phyloP scores from a whole-genome alignment of 2,797 vertebrate species.

The Sciurus carolinensis region DNA sequence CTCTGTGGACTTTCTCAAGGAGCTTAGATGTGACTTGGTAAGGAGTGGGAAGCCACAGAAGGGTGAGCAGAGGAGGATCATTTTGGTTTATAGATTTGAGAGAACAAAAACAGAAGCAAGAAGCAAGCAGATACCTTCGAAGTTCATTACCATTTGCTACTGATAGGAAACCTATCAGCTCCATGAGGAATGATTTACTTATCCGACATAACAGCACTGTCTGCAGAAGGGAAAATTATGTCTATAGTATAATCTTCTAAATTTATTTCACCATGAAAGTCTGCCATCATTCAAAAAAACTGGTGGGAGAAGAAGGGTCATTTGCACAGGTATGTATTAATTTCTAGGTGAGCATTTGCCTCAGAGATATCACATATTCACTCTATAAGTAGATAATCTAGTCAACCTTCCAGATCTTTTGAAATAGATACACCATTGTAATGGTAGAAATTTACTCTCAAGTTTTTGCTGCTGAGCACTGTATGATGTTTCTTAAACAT shows the following conservation, averaged over 20 bases:
- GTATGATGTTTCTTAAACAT: constrained; percentile 59
- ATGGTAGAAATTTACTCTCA: constrained; percentile 52
- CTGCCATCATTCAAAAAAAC: constrained; percentile 48
- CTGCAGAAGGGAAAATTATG: neutral
- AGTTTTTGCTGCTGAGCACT: constrained; percentile 57
- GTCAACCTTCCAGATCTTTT: constrained; percentile 65
- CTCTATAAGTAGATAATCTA: constrained; percentile 57
- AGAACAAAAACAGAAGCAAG: neutral
- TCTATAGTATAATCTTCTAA: constrained; percentile 1
- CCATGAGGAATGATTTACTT: neutral
- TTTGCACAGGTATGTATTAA: constrained; percentile 26
- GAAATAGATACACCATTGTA: constrained; percentile 63
- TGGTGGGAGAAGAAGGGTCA: neutral
- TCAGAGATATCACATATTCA: neutral
- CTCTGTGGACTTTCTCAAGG: neutral
- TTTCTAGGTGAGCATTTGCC: constrained; percentile 16
- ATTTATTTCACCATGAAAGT: constrained; percentile 44
- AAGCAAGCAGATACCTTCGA: neutral
- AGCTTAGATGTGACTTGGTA: neutral
- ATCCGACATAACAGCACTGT: neutral
- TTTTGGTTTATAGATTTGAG: neutral
- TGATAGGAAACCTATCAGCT: neutral
- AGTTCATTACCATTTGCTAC: neutral
- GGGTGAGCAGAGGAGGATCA: neutral
- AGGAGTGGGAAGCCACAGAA: neutral